Evolutionary conservation across 2,113 vertebrate species (phyloP).

Genomic region (Caranx ignobilis): DNA sequence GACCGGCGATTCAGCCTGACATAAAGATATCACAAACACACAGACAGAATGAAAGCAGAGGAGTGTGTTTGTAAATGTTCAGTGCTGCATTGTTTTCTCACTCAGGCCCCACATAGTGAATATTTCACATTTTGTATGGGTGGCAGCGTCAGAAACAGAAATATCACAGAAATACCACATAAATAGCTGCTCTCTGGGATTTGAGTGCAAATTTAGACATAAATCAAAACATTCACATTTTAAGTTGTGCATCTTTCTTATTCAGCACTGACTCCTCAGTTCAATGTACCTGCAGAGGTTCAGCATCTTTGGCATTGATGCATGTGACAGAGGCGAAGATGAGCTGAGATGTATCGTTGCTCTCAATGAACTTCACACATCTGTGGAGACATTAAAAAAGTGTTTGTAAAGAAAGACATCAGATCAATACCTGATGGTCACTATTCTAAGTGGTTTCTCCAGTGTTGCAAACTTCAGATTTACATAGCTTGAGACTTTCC

Average conservation of each 20-base stretch:
- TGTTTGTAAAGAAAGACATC: neutral
- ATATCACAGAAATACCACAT: neutral
- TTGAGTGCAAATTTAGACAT: no score
- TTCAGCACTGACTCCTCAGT: no score
- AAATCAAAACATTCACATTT: no score
- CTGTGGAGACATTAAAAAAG: constrained; percentile 74
- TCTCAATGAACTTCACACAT: constrained; percentile 96
- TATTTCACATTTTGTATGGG: no score
- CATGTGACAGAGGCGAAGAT: constrained; percentile 93
- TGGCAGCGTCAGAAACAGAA: neutral
- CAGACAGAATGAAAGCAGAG: neutral
- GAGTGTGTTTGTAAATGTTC: no score
- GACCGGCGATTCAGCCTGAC: neutral
- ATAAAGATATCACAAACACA: neutral
- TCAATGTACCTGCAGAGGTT: constrained; percentile 88
- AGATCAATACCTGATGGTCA: neutral
- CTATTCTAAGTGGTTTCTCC: neutral
- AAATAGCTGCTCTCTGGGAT: no score
- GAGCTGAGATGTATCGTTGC: constrained; percentile 92
- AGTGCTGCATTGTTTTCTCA: neutral
- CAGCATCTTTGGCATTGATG: constrained; percentile 94
- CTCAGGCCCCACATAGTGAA: no score
- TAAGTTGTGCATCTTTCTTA: no score
- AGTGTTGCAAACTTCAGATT: neutral
- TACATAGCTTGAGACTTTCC: neutral